Base-by-base conservation (phyloP, 2,113 vertebrate genomes). In the Recurvirostra avosetta region DNA sequence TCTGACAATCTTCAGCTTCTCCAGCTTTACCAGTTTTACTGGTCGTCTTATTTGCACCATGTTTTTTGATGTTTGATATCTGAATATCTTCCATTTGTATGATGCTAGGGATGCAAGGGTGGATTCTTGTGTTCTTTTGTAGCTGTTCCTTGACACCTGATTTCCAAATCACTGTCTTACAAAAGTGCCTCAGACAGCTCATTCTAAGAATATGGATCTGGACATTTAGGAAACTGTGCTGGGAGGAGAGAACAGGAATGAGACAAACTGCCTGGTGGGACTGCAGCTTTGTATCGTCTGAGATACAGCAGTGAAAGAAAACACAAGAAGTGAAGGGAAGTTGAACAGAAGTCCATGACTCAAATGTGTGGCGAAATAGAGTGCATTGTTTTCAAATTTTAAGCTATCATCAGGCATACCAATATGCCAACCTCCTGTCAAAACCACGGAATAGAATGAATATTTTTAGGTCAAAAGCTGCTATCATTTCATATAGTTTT, bases 391-490 rank as follows among this genome's bases (percentile, higher is more conserved):
- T 92, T 86, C 71, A 92, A 79, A 62, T 59, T 85, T 81, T 71
- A 91, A 85, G 55, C 36, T 41, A 83, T 52, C 65, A 73, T 52
- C 65, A 73, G 68, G 25, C 43, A 75, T 75, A 74, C 32, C 36
- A 83, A 45, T 85, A 87, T 36, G 55, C 14, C 43, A 87, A 52
- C 34, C 23, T 65, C n/a, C n/a, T 89, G 82, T 91, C 85, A 94
- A 92, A 94, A 94, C 40, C 29, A 65, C 16, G 63, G 79, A 91
- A 63, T 6, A 91, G 26, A 78, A 81, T 62, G 8, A 87, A 82
- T 74, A 89, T 92, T 91, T 96, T 93, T 61, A 88, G 47, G 88
- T 93, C 68, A 70, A 94, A 94, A 93, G 18, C 36, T 71, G 32
- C 17, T 80, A 61, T 81, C 4, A 55, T 70, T 81, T 95, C 41